Evolutionary conservation across 1,140 invertebrate species (phyloP).

Genomic region (Bombus superbus): DNA sequence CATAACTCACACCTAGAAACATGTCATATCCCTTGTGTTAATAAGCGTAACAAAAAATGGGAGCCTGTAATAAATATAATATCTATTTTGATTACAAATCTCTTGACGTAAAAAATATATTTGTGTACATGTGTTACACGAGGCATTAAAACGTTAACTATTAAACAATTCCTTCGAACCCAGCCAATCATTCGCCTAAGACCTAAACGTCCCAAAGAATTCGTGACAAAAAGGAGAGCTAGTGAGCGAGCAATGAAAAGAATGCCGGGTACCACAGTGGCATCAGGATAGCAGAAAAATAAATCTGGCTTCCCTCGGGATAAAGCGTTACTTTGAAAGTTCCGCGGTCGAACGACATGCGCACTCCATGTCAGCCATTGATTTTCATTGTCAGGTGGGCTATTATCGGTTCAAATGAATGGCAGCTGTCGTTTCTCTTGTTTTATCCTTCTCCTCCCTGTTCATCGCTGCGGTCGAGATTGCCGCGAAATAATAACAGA

Average conservation of each 20-base stretch:
- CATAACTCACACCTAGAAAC: constrained; percentile 85
- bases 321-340: constrained; percentile 28
- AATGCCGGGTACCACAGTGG: constrained; percentile 69
- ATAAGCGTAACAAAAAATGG: background rate
- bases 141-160: background rate
- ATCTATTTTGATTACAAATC: background rate
- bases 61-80: too few species aligned
- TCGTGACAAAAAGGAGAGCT: constrained; percentile 24
- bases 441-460: constrained; percentile 38
- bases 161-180: background rate
- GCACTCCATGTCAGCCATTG: constrained; percentile 45
- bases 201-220: background rate
- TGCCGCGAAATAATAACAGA: constrained; percentile 73
- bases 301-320: constrained; percentile 8
- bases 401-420: constrained; percentile 36
- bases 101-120: background rate
- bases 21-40: background rate
- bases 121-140: background rate
- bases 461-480: background rate
- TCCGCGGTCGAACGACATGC: constrained; percentile 44
- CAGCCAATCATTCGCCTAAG: background rate
- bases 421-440: constrained; percentile 25
- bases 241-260: constrained; percentile 63
- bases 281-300: constrained; percentile 78
- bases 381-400: constrained; percentile 27